A percentile compares a stretch with the other conserved stretches of the same genome.
Evolutionary conservation across 2,113 vertebrate genomes (phyloP).

Genomic region (Gavialis gangeticus): DNA sequence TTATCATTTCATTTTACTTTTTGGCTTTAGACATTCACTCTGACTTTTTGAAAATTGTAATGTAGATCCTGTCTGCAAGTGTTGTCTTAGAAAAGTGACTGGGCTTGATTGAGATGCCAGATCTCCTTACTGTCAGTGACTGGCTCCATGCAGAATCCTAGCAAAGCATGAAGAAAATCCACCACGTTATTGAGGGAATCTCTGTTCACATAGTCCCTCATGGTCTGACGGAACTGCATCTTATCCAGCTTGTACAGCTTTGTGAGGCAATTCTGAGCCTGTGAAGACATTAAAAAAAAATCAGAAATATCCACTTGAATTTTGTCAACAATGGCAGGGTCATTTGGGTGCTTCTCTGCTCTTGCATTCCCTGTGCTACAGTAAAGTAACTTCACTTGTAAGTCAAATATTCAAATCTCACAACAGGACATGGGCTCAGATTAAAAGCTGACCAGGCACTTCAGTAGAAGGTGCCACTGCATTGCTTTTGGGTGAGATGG

Average conservation of each 20-base stretch:
- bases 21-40: neutral
- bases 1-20: neutral
- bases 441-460: neutral
- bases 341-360: neutral
- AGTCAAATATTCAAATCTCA: neutral
- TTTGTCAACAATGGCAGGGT: neutral
- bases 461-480: neutral
- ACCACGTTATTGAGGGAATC: conserved; percentile 99
- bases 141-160: conserved; percentile 99
- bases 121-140: conserved; percentile 95
- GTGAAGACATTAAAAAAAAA: conserved; percentile 68
- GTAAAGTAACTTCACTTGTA: neutral
- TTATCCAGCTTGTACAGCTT: conserved; percentile 97
- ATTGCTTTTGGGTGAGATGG: neutral
- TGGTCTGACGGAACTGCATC: conserved; percentile 95
- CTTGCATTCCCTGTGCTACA: neutral
- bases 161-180: conserved; percentile 98
- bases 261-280: conserved; percentile 98
- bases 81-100: neutral
- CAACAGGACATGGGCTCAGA: neutral
- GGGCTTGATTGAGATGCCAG: neutral
- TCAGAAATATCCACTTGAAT: conserved; percentile 23
- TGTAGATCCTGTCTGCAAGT: neutral
- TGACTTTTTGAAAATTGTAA: neutral
- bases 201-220: conserved; percentile 98